phyloP scores from a whole-genome alignment of 2,797 vertebrate species.

The Echeneis naucrates region DNA sequence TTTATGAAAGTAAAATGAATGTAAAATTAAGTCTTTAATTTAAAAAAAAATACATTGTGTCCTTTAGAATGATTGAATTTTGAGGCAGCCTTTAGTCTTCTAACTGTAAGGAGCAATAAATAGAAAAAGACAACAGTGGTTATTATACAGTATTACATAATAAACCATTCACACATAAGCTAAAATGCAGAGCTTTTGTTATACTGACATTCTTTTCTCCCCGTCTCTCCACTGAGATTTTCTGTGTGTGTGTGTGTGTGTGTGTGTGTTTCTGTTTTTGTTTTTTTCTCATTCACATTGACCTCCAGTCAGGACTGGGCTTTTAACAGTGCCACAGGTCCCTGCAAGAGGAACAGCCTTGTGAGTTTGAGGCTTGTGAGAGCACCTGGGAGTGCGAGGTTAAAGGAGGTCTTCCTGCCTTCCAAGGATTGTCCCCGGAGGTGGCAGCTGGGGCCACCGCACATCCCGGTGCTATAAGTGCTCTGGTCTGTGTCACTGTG shows the following conservation, averaged over 20 bases:
- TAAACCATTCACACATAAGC: neutral
- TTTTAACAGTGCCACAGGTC: conserved; percentile 71
- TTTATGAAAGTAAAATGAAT: neutral
- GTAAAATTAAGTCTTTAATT: neutral
- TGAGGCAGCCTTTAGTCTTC: neutral
- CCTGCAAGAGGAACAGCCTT: conserved; percentile 43
- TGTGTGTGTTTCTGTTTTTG: too few relatives aligned
- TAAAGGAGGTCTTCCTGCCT: conserved; percentile 50
- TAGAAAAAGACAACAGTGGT: neutral
- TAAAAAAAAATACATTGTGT: conserved; percentile 5
- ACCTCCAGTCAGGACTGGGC: conserved; percentile 54
- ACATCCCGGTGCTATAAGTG: conserved; percentile 59
- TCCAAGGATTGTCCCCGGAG: conserved; percentile 62
- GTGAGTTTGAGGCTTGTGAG: conserved; percentile 41
- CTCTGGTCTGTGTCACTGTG: conserved; percentile 55
- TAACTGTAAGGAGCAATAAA: conserved; percentile 3
- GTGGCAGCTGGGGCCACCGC: conserved; percentile 35
- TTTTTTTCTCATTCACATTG: conserved; percentile 27
- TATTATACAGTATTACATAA: neutral
- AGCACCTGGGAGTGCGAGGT: conserved; percentile 47
- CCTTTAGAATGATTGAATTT: conserved; percentile 13
- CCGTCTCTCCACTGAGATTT: conserved; percentile 28
- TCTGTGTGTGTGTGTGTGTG: too few relatives aligned
- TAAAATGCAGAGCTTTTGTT: neutral
- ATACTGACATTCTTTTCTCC: conserved; percentile 14